Evolutionary conservation across 2,888 invertebrate genomes (phyloP).

Genomic region (Eupithecia exiguata): DNA sequence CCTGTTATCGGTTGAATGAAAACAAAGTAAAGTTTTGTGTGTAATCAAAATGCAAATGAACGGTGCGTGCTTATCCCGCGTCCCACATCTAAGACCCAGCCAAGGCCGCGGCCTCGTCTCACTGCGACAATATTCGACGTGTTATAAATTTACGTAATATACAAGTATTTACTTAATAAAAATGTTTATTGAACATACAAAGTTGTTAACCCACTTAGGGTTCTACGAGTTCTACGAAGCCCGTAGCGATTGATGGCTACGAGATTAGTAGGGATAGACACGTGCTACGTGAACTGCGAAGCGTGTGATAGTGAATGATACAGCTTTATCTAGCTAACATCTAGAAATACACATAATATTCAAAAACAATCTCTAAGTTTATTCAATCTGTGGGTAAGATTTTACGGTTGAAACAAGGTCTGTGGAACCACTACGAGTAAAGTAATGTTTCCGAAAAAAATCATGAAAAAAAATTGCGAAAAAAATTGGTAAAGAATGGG

Average conservation of each 20-base stretch:
- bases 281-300: neutral
- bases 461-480: too few species aligned
- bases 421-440: neutral
- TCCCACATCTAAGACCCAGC: slow-evolving; percentile 69
- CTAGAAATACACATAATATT: neutral
- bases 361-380: neutral
- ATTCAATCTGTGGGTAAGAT: neutral
- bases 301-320: slow-evolving; percentile 1
- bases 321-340: neutral
- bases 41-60: slow-evolving; percentile 81
- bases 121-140: slow-evolving; percentile 54
- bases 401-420: neutral
- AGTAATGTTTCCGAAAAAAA: too few species aligned
- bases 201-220: slow-evolving; percentile 19
- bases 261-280: neutral
- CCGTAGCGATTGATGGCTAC: neutral
- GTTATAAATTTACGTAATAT: slow-evolving; percentile 46
- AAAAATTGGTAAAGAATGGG: neutral
- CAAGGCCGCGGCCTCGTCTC: slow-evolving; percentile 74
- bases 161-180: slow-evolving; percentile 37
- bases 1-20: slow-evolving; percentile 61
- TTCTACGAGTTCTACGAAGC: neutral
- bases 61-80: slow-evolving; percentile 75
- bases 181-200: slow-evolving; percentile 31
- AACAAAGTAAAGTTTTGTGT: slow-evolving; percentile 57